Percentiles rank a stretch among this genome's conserved stretches.
phyloP scores from a whole-genome alignment of 2,797 vertebrate genomes.

The Spheniscus humboldti region DNA sequence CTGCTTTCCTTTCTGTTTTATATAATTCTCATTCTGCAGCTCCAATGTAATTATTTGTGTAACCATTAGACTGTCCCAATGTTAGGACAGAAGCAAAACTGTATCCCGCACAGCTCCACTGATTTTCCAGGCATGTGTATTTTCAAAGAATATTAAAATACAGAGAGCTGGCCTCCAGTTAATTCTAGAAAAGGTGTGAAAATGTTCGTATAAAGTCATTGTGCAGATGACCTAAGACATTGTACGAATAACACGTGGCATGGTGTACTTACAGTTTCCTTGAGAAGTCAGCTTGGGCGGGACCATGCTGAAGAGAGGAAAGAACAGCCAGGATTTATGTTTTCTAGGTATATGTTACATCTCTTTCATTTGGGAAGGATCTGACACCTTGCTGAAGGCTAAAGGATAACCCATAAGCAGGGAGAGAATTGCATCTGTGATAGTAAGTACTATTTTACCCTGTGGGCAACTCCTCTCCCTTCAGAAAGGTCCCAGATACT shows the following conservation, averaged over 20 bases:
- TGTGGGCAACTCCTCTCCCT: not conserved
- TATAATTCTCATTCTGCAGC: not conserved
- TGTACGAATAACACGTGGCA: not conserved
- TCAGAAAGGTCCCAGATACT: not conserved
- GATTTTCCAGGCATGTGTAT: not conserved
- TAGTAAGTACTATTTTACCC: not conserved
- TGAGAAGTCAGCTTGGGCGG: not conserved
- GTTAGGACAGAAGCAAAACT: not conserved
- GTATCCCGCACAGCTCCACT: not conserved
- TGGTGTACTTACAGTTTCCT: not conserved
- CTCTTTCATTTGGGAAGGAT: not conserved
- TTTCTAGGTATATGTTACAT: not conserved
- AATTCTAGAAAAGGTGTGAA: not conserved
- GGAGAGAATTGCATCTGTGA: not conserved
- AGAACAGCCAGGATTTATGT: not conserved
- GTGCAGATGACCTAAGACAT: not conserved
- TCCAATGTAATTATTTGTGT: not conserved
- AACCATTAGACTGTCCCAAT: not conserved
- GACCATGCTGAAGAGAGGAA: not conserved
- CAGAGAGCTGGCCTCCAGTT: not conserved
- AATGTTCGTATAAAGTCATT: not conserved
- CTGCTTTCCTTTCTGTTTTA: slow-evolving; percentile 9
- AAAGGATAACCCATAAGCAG: not conserved
- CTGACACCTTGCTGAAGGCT: not conserved
- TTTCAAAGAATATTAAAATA: not conserved